These are phyloP conservation scores for Oxystoma pomonae DNA, from an alignment of 2,888 invertebrate genomes.

Conservation along the genomic window DNA sequence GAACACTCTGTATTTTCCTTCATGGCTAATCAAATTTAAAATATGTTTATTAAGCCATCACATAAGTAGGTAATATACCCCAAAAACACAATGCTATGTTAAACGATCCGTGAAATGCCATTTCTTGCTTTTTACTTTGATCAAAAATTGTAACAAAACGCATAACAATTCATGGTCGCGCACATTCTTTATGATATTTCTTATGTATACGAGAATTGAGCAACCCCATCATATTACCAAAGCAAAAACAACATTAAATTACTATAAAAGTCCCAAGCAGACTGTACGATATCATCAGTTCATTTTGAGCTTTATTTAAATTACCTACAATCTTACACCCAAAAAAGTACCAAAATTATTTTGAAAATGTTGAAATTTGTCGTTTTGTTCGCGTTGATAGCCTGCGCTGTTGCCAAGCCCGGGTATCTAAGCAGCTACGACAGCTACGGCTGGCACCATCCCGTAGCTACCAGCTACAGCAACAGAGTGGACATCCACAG, in stretches of 20 bases:
- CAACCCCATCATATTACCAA: neutral
- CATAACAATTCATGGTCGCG: neutral
- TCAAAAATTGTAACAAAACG: neutral
- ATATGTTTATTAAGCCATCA: neutral
- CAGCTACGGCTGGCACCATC: neutral
- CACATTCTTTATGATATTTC: neutral
- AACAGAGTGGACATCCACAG: conserved; percentile 17
- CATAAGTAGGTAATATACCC: neutral
- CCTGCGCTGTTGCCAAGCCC: conserved; percentile 3
- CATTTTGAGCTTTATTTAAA: neutral
- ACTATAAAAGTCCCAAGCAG: neutral
- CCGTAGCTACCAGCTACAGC: conserved; percentile 22
- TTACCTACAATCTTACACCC: neutral
- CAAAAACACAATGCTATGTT: neutral
- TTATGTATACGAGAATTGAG: neutral
- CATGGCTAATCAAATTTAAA: too few species aligned
- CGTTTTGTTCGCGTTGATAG: conserved; percentile 4
- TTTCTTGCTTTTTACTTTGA: too few species aligned
- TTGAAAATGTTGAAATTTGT: neutral
- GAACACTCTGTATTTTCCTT: too few species aligned
- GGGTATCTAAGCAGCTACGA: neutral
- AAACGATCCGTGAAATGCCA: neutral
- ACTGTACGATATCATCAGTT: neutral
- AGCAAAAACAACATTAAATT: neutral
- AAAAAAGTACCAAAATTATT: neutral